Conservation (phyloP, 2,113 vertebrate genomes). For the Noturus placidus region DNA sequence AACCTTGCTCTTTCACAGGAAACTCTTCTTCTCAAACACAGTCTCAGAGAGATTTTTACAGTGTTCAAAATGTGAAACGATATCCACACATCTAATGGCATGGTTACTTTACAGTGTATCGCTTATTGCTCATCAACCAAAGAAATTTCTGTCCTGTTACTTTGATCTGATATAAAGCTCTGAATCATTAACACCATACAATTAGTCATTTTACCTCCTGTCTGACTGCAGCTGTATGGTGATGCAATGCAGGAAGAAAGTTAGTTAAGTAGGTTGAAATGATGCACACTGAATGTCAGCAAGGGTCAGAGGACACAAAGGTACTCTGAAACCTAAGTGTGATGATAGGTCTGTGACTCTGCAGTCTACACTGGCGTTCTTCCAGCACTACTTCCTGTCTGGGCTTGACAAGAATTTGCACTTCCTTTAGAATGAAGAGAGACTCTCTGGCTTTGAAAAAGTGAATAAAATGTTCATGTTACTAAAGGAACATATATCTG, state of each 20-base stretch:
- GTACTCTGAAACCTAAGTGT: slow-evolving; percentile 1
- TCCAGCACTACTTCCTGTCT: neutral
- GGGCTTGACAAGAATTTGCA: neutral
- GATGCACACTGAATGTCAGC: neutral
- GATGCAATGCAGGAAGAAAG: neutral
- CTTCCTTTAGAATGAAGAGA: neutral
- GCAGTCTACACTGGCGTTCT: neutral
- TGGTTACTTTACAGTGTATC: neutral
- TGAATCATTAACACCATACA: neutral
- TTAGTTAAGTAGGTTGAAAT: neutral
- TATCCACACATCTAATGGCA: neutral
- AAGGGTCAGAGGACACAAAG: neutral
- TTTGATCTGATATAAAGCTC: neutral
- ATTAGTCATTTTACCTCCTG: neutral
- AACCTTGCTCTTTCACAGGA: too few species aligned
- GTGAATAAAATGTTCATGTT: neutral
- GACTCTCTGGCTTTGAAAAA: neutral
- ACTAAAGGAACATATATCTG: neutral
- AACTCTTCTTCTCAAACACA: neutral
- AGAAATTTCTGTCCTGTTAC: neutral
- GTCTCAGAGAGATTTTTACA: neutral
- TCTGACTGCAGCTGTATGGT: neutral
- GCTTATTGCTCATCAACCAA: neutral
- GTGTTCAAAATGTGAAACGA: neutral
- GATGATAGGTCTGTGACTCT: neutral